These are phyloP conservation scores for Syngnathoides biaculeatus DNA, from an alignment of 2,113 vertebrate genomes.

Conservation along the genomic window DNA sequence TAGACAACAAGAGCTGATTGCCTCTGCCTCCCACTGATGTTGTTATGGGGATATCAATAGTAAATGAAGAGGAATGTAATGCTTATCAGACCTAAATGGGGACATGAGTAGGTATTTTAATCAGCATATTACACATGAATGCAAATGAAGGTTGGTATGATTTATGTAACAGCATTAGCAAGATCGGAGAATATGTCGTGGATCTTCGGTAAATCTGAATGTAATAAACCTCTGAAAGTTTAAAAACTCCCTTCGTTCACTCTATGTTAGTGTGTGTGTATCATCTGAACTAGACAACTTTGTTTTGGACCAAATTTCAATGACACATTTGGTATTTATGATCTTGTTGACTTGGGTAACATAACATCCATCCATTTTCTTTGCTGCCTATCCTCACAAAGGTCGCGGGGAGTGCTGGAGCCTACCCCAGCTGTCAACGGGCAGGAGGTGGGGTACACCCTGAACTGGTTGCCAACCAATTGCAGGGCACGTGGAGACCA, in stretches of 20 bases:
- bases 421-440: too few species aligned
- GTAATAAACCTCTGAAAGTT: not conserved
- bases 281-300: not conserved
- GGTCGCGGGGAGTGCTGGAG: too few species aligned
- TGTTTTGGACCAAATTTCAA: too few species aligned
- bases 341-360: too few species aligned
- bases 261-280: not conserved
- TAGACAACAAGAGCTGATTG: slow-evolving; percentile 60
- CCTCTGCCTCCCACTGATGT: slow-evolving; percentile 46
- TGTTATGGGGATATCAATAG: slow-evolving; percentile 42
- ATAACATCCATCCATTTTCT: too few species aligned
- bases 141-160: slow-evolving; percentile 12
- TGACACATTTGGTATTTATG: too few species aligned
- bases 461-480: too few species aligned
- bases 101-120: slow-evolving; percentile 8
- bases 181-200: not conserved
- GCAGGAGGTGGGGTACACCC: too few species aligned
- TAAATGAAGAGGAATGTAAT: slow-evolving; percentile 33
- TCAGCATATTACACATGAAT: slow-evolving; percentile 7
- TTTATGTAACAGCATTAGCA: not conserved
- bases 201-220: not conserved
- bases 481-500: too few species aligned
- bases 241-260: not conserved
- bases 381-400: too few species aligned
- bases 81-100: slow-evolving; percentile 27